phyloP scores from a whole-genome alignment of 2,113 vertebrate genomes.

The Ptilorrhoa leucosticta region DNA sequence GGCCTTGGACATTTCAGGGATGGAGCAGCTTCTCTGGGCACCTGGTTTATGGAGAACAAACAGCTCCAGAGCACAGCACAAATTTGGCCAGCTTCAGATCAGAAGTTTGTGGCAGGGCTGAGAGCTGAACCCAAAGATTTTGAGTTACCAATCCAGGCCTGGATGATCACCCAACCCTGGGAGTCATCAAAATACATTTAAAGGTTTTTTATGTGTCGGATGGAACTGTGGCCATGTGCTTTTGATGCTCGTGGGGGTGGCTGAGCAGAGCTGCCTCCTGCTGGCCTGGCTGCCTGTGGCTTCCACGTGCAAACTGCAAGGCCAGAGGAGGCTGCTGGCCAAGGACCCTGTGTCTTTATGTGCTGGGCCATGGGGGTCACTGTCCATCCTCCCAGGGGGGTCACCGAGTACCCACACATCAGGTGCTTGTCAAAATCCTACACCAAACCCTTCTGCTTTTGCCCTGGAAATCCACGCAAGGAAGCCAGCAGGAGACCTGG shows the following conservation, averaged over 20 bases:
- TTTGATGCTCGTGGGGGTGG: fast-evolving
- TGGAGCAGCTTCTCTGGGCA: not conserved
- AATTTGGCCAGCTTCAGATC: fast-evolving
- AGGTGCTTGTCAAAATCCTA: fast-evolving
- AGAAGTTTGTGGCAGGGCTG: not conserved
- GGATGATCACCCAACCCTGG: not conserved
- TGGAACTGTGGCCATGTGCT: fast-evolving
- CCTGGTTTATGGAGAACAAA: fast-evolving
- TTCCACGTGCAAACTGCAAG: fast-evolving
- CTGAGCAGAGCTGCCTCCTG: not conserved
- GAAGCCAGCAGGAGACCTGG: not conserved
- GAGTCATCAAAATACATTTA: fast-evolving
- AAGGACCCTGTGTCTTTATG: fast-evolving
- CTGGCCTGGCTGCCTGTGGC: not conserved
- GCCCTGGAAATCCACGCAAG: fast-evolving
- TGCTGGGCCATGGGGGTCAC: fast-evolving
- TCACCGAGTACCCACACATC: fast-evolving
- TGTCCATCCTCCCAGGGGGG: fast-evolving
- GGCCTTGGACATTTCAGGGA: not conserved
- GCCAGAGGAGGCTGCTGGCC: not conserved
- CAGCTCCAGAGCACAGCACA: fast-evolving
- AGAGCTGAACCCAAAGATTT: not conserved
- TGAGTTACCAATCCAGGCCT: not conserved
- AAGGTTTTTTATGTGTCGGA: fast-evolving
- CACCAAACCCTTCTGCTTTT: not conserved